Percentiles rank a stretch among this genome's conserved stretches.
Conservation (phyloP, 2,797 vertebrate species). For the Enteromius unitaeniatus region DNA sequence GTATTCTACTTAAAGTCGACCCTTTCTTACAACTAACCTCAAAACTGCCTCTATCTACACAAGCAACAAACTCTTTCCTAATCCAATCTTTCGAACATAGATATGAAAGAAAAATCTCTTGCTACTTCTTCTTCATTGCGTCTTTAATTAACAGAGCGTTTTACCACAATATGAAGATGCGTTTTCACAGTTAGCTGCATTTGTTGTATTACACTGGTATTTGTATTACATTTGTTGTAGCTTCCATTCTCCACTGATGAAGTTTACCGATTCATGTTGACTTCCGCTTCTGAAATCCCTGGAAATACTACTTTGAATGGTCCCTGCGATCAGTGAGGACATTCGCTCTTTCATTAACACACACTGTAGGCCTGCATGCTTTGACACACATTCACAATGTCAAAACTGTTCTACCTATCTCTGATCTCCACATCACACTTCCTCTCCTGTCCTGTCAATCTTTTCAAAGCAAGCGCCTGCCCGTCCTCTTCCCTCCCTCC, state of each 20-base stretch:
- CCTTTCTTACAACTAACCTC: neutral
- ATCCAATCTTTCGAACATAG: neutral
- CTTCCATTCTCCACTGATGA: neutral
- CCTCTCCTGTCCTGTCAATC: constrained; percentile 57
- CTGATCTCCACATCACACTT: constrained; percentile 19
- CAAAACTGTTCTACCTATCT: neutral
- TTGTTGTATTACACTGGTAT: neutral
- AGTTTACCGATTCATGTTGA: neutral
- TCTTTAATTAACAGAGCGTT: too few relatives aligned
- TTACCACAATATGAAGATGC: too few relatives aligned
- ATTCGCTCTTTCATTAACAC: neutral
- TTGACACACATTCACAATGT: neutral
- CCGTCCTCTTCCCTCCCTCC: neutral
- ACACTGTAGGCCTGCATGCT: neutral
- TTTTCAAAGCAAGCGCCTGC: constrained; percentile 39
- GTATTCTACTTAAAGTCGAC: too few relatives aligned
- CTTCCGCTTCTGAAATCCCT: neutral
- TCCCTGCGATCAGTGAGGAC: neutral
- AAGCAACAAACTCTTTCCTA: neutral
- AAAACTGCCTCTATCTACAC: neutral
- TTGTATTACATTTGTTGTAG: neutral
- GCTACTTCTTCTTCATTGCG: neutral
- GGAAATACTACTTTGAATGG: neutral
- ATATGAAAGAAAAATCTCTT: neutral
- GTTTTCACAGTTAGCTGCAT: too few relatives aligned